phyloP scores from a whole-genome alignment of 2,113 vertebrate genomes.

The Globicephala melas region DNA sequence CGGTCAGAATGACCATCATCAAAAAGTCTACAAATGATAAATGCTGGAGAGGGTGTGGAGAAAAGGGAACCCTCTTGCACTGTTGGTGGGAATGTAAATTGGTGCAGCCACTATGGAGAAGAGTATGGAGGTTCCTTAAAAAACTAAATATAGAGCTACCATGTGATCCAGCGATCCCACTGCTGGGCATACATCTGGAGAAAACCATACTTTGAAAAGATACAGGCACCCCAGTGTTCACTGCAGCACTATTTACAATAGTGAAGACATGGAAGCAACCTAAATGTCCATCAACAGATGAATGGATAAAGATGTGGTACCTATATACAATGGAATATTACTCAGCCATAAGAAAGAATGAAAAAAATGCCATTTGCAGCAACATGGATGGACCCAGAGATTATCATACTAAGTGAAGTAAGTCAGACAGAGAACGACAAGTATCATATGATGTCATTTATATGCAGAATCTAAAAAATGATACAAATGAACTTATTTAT shows the following conservation, averaged over 20 bases:
- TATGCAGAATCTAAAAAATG: too few relatives aligned
- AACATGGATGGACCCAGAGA: too few relatives aligned
- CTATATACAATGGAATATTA: too few relatives aligned
- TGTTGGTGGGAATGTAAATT: background rate
- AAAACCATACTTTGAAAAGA: background rate
- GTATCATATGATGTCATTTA: too few relatives aligned
- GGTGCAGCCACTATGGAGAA: background rate
- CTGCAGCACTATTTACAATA: background rate
- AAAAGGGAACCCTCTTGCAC: background rate
- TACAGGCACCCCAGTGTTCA: background rate
- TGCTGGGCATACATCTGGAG: background rate
- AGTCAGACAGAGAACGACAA: too few relatives aligned
- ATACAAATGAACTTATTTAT: too few relatives aligned
- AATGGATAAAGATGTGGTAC: too few relatives aligned
- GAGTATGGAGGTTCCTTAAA: background rate
- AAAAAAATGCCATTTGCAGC: too few relatives aligned
- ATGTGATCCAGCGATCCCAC: background rate
- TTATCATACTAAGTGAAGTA: too few relatives aligned
- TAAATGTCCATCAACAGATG: background rate
- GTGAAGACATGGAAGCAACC: background rate
- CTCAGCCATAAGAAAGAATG: too few relatives aligned
- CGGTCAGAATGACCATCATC: background rate
- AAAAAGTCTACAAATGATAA: background rate
- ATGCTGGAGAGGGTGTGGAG: background rate
- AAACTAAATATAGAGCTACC: background rate